These are phyloP conservation scores for Philotrypesis tridentata DNA, from an alignment of 1,140 invertebrate species.

Conservation along the genomic window DNA sequence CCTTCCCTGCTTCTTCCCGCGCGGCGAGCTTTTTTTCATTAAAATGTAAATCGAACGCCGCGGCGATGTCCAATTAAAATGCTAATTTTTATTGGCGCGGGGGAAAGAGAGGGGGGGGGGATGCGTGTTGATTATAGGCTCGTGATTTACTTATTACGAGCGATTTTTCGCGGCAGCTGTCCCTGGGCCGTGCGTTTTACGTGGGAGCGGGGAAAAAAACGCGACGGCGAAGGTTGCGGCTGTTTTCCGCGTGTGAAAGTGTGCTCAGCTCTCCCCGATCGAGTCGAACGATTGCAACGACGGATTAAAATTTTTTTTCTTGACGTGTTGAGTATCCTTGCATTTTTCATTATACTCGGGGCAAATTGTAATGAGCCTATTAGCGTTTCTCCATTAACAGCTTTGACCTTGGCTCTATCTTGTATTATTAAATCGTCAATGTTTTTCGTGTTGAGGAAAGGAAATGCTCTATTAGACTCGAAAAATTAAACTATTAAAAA, in stretches of 20 bases:
- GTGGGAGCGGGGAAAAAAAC: too few species aligned
- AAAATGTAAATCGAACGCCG: constrained; percentile 34
- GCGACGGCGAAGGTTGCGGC: not conserved
- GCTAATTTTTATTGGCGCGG: constrained; percentile 40
- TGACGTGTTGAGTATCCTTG: not conserved
- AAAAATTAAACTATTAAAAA: too few species aligned
- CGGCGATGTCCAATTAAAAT: constrained; percentile 46
- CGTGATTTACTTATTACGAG: constrained; percentile 26
- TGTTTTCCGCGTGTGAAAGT: not conserved
- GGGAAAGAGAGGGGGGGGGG: not conserved
- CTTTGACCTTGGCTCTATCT: not conserved
- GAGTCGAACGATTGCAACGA: not conserved
- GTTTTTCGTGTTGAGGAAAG: too few species aligned
- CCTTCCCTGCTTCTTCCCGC: not conserved
- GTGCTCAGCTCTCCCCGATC: not conserved
- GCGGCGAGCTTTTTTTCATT: constrained; percentile 3
- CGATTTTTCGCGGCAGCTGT: not conserved
- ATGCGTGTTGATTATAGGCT: constrained; percentile 14
- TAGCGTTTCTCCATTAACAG: not conserved
- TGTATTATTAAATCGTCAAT: too few species aligned
- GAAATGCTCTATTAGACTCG: too few species aligned
- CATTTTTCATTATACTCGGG: not conserved
- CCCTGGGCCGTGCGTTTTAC: not conserved
- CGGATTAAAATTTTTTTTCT: not conserved
- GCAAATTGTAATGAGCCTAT: not conserved